These are phyloP conservation scores for Drosophila lini DNA, from an alignment of 1,140 invertebrate species.

Conservation along the genomic window DNA sequence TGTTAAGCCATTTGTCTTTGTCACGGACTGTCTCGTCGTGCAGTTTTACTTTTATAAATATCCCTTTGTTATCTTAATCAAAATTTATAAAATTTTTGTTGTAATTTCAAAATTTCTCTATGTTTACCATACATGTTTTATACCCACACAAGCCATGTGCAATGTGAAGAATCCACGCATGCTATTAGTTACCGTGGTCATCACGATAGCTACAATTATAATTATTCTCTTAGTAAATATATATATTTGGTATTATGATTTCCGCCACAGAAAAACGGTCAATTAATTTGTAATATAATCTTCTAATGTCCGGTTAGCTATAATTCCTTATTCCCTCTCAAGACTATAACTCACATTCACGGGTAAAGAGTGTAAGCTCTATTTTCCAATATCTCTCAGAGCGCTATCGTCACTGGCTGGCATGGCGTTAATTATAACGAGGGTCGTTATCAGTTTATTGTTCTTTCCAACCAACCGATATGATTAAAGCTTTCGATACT, in stretches of 20 bases:
- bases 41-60: neutral
- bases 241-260: constrained; percentile 2
- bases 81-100: constrained; percentile 4
- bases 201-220: neutral
- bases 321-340: neutral
- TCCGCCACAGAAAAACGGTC: neutral
- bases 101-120: neutral
- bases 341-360: neutral
- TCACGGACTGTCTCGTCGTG: constrained; percentile 11
- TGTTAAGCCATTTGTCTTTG: constrained; percentile 23
- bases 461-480: constrained; percentile 48
- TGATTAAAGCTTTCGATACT: constrained; percentile 74
- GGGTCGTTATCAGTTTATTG: constrained; percentile 61
- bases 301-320: neutral
- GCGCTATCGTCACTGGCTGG: constrained; percentile 4
- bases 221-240: neutral
- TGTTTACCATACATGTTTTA: neutral
- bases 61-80: constrained; percentile 22
- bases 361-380: constrained; percentile 13
- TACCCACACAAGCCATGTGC: neutral
- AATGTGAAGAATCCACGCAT: neutral
- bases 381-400: constrained; percentile 17
- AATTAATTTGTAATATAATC: too few species aligned
- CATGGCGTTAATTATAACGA: constrained; percentile 57
- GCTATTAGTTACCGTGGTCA: neutral